Conservation (phyloP, 1,140 invertebrate species). For the Lucilia cuprina region DNA sequence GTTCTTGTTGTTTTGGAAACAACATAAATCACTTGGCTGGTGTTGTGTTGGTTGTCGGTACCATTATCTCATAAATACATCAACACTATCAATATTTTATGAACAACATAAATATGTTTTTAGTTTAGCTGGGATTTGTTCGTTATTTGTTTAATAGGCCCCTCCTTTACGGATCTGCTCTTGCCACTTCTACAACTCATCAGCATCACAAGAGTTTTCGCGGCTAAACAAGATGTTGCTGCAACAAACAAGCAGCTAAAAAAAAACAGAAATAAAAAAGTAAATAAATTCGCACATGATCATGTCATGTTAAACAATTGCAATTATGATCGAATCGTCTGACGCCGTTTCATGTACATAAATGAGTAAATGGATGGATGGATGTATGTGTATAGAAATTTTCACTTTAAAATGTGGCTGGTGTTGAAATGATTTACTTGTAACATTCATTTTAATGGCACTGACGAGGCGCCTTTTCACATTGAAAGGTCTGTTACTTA, state of each 20-base stretch:
- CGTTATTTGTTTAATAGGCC: slow-evolving; percentile 13
- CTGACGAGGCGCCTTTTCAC: neutral
- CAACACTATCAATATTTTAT: slow-evolving; percentile 22
- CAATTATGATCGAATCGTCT: slow-evolving; percentile 35
- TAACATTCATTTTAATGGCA: slow-evolving; percentile 4
- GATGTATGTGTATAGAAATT: neutral
- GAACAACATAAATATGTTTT: neutral
- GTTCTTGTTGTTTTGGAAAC: neutral
- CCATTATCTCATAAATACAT: slow-evolving; percentile 34
- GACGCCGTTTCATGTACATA: neutral
- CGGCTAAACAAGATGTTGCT: neutral
- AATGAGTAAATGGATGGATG: too few relatives aligned
- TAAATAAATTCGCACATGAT: slow-evolving; percentile 27
- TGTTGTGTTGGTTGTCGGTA: neutral
- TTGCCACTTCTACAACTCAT: neutral
- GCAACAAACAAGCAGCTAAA: neutral
- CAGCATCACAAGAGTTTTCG: neutral
- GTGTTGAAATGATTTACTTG: slow-evolving; percentile 11
- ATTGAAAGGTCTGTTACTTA: neutral
- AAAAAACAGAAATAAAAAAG: neutral
- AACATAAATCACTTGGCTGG: slow-evolving; percentile 31
- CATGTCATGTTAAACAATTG: slow-evolving; percentile 36
- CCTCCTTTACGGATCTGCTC: neutral
- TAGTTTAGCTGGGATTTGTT: slow-evolving; percentile 20
- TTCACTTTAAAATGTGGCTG: neutral